phyloP scores from a whole-genome alignment of 2,888 invertebrate genomes.

The Cataglyphis rosenhaueri region DNA sequence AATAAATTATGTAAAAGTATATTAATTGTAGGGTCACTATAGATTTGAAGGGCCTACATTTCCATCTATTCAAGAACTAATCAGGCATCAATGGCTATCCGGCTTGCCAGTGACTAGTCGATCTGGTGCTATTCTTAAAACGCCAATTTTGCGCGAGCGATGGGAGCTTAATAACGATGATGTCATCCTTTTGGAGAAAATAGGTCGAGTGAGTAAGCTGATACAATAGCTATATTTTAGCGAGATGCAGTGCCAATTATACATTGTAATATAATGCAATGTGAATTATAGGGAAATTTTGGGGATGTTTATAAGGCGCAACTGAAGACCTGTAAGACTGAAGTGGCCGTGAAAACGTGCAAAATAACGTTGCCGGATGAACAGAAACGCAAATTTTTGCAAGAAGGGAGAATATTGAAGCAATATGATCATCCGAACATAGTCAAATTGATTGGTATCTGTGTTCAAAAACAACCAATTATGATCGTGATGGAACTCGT shows the following conservation, averaged over 20 bases:
- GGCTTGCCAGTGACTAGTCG: constrained; percentile 96
- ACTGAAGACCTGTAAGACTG: constrained; percentile 92
- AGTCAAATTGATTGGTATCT: constrained; percentile 98
- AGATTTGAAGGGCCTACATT: constrained; percentile 97
- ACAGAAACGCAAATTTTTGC: constrained; percentile 96
- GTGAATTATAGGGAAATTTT: constrained; percentile 93
- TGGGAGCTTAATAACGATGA: constrained; percentile 99
- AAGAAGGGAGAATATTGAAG: constrained; percentile 97
- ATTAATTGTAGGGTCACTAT: constrained; percentile 91
- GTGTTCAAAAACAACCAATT: constrained; percentile 98
- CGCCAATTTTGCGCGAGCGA: constrained; percentile 94
- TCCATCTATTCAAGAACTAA: constrained; percentile 96
- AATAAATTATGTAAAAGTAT: not conserved
- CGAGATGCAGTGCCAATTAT: constrained; percentile 20
- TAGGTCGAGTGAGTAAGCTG: constrained; percentile 92
- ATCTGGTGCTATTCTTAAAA: constrained; percentile 95
- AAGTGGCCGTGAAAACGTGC: constrained; percentile 98
- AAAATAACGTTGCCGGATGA: constrained; percentile 97
- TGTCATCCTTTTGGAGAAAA: constrained; percentile 95
- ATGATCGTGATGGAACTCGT: constrained; percentile 99
- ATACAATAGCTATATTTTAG: constrained; percentile 19
- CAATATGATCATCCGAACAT: constrained; percentile 99
- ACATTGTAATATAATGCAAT: not conserved
- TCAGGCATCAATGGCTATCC: constrained; percentile 94
- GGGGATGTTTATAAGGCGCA: constrained; percentile 98